Percentiles rank a stretch among this genome's conserved stretches.
Evolutionary conservation across 2,797 vertebrate species (phyloP).

Genomic region (Myotis planiceps): DNA sequence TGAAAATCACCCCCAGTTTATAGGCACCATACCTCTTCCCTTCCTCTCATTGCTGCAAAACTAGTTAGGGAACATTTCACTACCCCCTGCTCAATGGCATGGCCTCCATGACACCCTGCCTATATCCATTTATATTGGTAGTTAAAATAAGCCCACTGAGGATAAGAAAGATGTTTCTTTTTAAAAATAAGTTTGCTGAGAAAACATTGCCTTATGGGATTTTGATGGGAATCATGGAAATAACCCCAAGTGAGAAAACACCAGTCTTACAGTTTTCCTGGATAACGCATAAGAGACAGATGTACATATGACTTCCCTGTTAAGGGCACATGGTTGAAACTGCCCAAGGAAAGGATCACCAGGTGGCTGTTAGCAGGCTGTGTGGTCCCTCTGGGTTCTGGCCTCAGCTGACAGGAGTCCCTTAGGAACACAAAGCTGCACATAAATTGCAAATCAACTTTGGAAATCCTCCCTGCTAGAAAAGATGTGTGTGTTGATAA

Average conservation of each 20-base stretch:
- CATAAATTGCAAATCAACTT: constrained; percentile 17
- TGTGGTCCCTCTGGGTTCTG: neutral
- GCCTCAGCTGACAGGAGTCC: neutral
- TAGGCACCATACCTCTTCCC: neutral
- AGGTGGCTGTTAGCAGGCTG: neutral
- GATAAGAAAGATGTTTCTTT: neutral
- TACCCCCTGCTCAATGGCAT: neutral
- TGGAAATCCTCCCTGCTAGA: constrained; percentile 45
- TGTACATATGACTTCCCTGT: neutral
- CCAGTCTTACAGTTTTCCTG: neutral
- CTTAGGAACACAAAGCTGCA: neutral
- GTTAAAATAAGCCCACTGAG: neutral
- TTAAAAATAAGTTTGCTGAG: neutral
- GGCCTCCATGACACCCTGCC: neutral
- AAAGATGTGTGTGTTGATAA: constrained; percentile 14
- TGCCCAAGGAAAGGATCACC: neutral
- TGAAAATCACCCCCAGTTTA: neutral
- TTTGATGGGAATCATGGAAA: constrained; percentile 33
- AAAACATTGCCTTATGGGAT: neutral
- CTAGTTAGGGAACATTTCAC: neutral
- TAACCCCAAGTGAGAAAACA: neutral
- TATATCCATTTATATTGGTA: neutral
- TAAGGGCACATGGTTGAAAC: neutral
- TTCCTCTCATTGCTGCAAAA: neutral
- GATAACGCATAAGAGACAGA: neutral